phyloP scores from a whole-genome alignment of 2,888 invertebrate genomes.

The Drosophila dives region DNA sequence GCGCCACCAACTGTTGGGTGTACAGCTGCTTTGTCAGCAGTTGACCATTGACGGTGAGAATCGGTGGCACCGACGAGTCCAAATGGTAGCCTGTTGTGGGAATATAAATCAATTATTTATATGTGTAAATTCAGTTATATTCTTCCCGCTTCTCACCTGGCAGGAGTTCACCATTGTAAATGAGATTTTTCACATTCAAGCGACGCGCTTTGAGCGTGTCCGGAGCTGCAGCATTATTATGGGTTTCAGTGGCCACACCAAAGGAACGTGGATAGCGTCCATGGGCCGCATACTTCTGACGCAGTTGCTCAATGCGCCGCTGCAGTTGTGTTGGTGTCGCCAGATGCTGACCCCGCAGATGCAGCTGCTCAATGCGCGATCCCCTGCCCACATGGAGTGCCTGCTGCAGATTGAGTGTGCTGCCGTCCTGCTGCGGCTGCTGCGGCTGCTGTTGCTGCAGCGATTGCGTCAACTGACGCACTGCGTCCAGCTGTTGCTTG shows the following conservation, averaged over 20 bases:
- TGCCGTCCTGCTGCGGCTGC: neutral
- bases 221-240: neutral
- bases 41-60: constrained; percentile 56
- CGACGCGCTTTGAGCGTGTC: constrained; percentile 59
- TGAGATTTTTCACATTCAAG: constrained; percentile 74
- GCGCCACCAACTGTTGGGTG: constrained; percentile 62
- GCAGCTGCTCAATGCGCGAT: constrained; percentile 58
- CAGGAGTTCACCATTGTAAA: constrained; percentile 72
- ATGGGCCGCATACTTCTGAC: constrained; percentile 27
- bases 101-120: neutral
- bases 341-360: constrained; percentile 57
- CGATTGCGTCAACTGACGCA: constrained; percentile 52
- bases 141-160: constrained; percentile 58
- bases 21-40: constrained; percentile 64
- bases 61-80: constrained; percentile 32
- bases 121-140: neutral
- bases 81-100: constrained; percentile 61
- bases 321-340: constrained; percentile 75
- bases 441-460: constrained; percentile 3
- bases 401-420: constrained; percentile 23
- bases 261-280: constrained; percentile 56
- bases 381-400: constrained; percentile 40
- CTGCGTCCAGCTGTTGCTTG: constrained; percentile 61
- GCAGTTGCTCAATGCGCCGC: constrained; percentile 58
- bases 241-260: constrained; percentile 40